A percentile compares a stretch with the other conserved stretches of the same genome.
These are phyloP conservation scores for Amazona ochrocephala DNA, from an alignment of 2,797 vertebrate species.

Conservation along the genomic window DNA sequence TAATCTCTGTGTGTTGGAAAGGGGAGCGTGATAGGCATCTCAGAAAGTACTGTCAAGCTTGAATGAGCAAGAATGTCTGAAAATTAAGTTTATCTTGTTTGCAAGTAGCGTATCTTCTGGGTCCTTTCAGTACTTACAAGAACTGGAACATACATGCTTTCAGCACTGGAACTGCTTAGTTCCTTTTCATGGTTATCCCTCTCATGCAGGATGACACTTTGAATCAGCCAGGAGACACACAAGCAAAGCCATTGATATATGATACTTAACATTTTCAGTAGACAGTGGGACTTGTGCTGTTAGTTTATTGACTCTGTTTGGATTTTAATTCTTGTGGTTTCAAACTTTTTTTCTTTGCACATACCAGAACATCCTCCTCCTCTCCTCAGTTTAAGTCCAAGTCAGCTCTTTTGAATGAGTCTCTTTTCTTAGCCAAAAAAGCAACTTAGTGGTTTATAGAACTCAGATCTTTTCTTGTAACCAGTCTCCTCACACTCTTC, in stretches of 20 bases:
- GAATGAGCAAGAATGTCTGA: neutral
- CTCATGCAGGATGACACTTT: neutral
- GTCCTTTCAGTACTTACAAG: neutral
- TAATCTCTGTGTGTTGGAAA: neutral
- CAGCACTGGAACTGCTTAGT: neutral
- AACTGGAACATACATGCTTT: neutral
- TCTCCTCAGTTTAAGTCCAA: slow-evolving; percentile 15
- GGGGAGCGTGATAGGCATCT: neutral
- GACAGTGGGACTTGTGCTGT: slow-evolving; percentile 3
- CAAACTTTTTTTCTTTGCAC: slow-evolving; percentile 30
- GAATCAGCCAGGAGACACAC: slow-evolving; percentile 7
- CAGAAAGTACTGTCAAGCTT: neutral
- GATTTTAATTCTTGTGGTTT: slow-evolving; percentile 71
- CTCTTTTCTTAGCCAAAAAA: slow-evolving; percentile 41
- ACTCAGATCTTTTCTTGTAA: slow-evolving; percentile 38
- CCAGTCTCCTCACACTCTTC: neutral
- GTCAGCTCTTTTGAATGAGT: slow-evolving; percentile 10
- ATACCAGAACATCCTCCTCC: slow-evolving; percentile 44
- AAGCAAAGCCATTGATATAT: neutral
- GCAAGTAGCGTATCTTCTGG: neutral
- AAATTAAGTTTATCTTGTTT: neutral
- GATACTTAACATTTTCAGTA: slow-evolving; percentile 37
- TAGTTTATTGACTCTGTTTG: slow-evolving; percentile 58
- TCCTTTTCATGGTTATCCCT: slow-evolving; percentile 12
- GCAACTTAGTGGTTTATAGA: slow-evolving; percentile 49